Conservation (phyloP, 2,113 vertebrate genomes). For the Erythrocebus patas region DNA sequence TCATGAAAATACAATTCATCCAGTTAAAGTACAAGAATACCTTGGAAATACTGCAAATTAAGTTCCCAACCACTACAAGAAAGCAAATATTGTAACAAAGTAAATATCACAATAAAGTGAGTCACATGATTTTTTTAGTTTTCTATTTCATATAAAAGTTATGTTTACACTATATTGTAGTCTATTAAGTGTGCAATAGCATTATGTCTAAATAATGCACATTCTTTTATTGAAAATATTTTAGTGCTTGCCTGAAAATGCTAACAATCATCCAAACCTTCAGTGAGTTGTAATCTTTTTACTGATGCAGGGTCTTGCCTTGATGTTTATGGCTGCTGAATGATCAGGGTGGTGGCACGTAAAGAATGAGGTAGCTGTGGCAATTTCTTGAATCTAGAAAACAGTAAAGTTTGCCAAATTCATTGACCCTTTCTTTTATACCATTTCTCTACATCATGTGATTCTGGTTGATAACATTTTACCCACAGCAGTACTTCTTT, state of each 20-base stretch:
- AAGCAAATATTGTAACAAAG: neutral
- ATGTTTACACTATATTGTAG: neutral
- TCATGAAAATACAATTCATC: neutral
- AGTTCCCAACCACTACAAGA: neutral
- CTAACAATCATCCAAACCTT: neutral
- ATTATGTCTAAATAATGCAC: neutral
- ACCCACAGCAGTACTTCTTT: neutral
- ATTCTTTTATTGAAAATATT: neutral
- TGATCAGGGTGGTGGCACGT: neutral
- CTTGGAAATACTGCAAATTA: neutral
- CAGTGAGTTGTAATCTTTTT: neutral
- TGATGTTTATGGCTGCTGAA: neutral
- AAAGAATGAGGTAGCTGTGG: neutral
- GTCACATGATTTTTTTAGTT: neutral
- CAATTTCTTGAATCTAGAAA: neutral
- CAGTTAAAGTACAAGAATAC: neutral
- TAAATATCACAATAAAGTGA: neutral
- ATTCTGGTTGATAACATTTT: neutral
- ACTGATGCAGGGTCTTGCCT: neutral
- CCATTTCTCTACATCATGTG: neutral
- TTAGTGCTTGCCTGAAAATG: neutral
- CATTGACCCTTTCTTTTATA: neutral
- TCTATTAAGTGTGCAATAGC: neutral
- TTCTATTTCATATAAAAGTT: neutral
- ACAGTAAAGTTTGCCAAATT: neutral